A percentile compares a stretch with the other conserved stretches of the same genome.
Evolutionary conservation across 1,140 invertebrate species (phyloP).

Genomic region (Drosophila varians): DNA sequence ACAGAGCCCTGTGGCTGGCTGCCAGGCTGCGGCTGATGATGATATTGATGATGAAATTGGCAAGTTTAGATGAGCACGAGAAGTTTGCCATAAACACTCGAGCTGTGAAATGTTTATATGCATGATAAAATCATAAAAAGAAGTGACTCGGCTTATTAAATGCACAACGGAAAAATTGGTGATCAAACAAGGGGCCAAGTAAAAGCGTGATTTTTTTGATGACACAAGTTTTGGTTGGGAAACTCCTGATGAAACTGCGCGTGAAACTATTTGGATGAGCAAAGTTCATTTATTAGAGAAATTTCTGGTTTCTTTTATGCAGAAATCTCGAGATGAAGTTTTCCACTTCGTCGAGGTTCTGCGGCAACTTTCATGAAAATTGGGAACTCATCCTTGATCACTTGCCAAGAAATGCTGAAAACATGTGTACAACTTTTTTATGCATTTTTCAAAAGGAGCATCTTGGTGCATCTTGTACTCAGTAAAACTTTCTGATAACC

Average conservation of each 20-base stretch:
- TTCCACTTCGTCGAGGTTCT: background rate
- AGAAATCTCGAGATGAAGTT: conserved; percentile 9
- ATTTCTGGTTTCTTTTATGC: background rate
- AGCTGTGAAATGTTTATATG: conserved; percentile 66
- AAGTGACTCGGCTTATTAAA: conserved; percentile 43
- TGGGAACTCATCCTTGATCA: background rate
- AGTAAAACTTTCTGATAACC: background rate
- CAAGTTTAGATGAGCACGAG: conserved; percentile 46
- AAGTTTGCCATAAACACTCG: conserved; percentile 67
- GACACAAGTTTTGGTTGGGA: conserved; percentile 19
- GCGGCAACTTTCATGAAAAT: background rate
- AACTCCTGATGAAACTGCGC: conserved; percentile 33
- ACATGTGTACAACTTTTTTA: background rate
- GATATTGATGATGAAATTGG: conserved; percentile 72
- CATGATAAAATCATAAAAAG: conserved; percentile 58
- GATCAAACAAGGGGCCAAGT: conserved; percentile 17
- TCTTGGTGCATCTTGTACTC: background rate
- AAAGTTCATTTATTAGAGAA: conserved; percentile 38
- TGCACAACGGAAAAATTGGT: conserved; percentile 39
- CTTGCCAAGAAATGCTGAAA: background rate
- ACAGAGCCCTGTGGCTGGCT: conserved; percentile 16
- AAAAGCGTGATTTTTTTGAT: conserved; percentile 32
- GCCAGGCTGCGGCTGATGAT: conserved; percentile 33
- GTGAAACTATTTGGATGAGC: conserved; percentile 38
- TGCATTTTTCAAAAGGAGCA: background rate